These are phyloP conservation scores for Drosophila anceps DNA, from an alignment of 2,888 invertebrate species.

Conservation along the genomic window DNA sequence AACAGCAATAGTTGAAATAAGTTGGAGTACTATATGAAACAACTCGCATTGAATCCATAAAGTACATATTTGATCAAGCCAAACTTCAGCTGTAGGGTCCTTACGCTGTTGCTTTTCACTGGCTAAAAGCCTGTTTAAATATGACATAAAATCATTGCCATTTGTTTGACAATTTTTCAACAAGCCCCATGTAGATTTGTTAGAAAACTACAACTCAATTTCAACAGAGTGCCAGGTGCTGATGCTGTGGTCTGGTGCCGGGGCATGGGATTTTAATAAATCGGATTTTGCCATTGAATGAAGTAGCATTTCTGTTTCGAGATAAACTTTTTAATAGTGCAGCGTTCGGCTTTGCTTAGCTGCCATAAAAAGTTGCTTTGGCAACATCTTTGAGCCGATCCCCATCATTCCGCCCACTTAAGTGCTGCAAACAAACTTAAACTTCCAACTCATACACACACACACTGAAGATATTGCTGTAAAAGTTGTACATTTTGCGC, in stretches of 20 bases:
- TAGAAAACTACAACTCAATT: conserved; percentile 16
- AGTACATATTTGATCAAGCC: not conserved
- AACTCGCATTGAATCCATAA: not conserved
- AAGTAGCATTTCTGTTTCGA: conserved; percentile 38
- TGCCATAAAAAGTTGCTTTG: conserved; percentile 57
- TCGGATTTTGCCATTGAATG: conserved; percentile 71
- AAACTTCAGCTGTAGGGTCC: not conserved
- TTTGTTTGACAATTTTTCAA: not conserved
- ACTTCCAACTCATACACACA: conserved; percentile 36
- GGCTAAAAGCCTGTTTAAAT: not conserved
- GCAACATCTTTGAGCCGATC: conserved; percentile 14
- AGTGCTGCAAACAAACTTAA: conserved; percentile 76
- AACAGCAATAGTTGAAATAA: not conserved
- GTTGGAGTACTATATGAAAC: not conserved
- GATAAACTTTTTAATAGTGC: conserved; percentile 76
- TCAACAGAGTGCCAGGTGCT: conserved; percentile 7
- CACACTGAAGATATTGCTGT: conserved; percentile 69
- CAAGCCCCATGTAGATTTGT: not conserved
- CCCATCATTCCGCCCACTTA: conserved; percentile 46
- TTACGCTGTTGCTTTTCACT: not conserved
- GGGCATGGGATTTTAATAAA: conserved; percentile 54
- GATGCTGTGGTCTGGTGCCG: not conserved
- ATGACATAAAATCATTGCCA: no score
- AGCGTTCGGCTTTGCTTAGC: conserved; percentile 66
- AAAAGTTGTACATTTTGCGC: conserved; percentile 67